phyloP scores from a whole-genome alignment of 2,797 vertebrate genomes.

The Picus viridis region DNA sequence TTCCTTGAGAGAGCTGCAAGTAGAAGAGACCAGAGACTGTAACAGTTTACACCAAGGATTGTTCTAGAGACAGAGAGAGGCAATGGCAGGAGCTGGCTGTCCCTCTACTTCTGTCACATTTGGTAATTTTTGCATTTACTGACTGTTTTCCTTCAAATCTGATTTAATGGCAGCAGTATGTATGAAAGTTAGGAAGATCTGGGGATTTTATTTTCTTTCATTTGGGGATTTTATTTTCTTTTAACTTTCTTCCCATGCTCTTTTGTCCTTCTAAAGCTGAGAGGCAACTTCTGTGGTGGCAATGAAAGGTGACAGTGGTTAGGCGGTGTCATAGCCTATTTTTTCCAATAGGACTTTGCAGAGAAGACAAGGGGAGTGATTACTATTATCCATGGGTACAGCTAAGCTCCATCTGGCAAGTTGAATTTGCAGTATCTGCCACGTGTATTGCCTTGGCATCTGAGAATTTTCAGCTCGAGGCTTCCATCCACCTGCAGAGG shows the following conservation, averaged over 20 bases:
- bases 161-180: not conserved
- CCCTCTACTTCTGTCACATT: conserved; percentile 13
- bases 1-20: not conserved
- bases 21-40: not conserved
- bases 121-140: conserved; percentile 23
- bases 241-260: not conserved
- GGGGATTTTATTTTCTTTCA: not conserved
- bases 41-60: not conserved
- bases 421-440: not conserved
- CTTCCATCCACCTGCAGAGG: not conserved
- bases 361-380: not conserved
- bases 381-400: not conserved
- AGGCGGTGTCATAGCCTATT: not conserved
- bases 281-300: conserved; percentile 6
- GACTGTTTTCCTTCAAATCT: not conserved
- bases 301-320: conserved; percentile 39
- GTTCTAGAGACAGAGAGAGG: not conserved
- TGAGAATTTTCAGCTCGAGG: not conserved
- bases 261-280: conserved; percentile 36
- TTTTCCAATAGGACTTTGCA: not conserved
- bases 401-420: not conserved
- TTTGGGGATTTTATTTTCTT: not conserved
- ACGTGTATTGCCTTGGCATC: not conserved
- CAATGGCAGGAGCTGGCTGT: not conserved
- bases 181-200: conserved; percentile 7